phyloP scores from a whole-genome alignment of 2,113 vertebrate species.

The Notechis scutatus region DNA sequence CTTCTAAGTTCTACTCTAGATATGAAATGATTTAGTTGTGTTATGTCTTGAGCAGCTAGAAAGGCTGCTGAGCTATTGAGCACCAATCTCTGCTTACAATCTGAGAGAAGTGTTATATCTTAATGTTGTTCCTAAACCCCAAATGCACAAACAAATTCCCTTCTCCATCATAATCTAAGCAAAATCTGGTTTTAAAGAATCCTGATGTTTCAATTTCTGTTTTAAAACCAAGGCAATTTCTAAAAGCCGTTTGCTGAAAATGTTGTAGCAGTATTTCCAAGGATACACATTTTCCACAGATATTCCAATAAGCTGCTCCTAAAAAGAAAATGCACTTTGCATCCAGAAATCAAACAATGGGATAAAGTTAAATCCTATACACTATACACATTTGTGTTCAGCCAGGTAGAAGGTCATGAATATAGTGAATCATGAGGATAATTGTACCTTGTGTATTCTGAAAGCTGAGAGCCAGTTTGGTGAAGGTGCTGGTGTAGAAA shows the following conservation, averaged over 20 bases:
- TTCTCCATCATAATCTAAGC: conserved; percentile 44
- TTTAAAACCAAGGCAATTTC: conserved; percentile 38
- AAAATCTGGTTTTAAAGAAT: conserved; percentile 52
- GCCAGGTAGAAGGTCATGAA: background rate
- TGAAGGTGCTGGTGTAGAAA: background rate
- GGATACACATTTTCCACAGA: conserved; percentile 49
- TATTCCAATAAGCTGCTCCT: conserved; percentile 28
- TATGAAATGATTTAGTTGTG: conserved; percentile 50
- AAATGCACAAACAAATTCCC: conserved; percentile 21
- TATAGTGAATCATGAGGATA: too few relatives aligned
- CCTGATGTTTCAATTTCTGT: conserved; percentile 53
- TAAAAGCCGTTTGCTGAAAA: conserved; percentile 22
- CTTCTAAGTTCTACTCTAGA: conserved; percentile 32
- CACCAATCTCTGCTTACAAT: conserved; percentile 45
- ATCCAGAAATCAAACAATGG: conserved; percentile 24
- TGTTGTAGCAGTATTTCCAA: conserved; percentile 1
- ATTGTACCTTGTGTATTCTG: background rate
- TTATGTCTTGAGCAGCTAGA: conserved; percentile 40
- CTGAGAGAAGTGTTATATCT: conserved; percentile 31
- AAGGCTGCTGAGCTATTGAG: conserved; percentile 21
- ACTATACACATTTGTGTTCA: background rate
- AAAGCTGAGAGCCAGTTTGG: background rate
- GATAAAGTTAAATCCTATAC: background rate
- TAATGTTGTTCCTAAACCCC: conserved; percentile 31
- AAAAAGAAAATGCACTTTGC: conserved; percentile 31